Evolutionary conservation across 2,113 vertebrate species (phyloP).

Genomic region (Bufo bufo): DNA sequence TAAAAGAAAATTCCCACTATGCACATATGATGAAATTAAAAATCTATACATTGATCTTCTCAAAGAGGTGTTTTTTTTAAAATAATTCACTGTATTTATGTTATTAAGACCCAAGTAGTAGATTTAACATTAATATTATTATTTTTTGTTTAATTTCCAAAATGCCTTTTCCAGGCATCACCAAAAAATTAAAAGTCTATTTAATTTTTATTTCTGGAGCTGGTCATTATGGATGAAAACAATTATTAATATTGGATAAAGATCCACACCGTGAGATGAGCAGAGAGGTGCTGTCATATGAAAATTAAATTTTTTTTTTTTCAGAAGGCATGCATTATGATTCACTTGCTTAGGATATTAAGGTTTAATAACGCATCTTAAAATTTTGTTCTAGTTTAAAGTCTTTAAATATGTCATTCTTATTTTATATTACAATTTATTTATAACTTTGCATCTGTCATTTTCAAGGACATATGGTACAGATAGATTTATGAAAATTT

Average conservation of each 20-base stretch:
- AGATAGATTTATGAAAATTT: conserved; percentile 93
- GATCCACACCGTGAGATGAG: background rate
- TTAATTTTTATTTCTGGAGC: background rate
- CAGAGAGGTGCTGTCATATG: background rate
- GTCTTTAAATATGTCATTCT: conserved; percentile 79
- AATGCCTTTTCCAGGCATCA: background rate
- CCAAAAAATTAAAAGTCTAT: background rate
- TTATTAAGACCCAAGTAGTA: background rate
- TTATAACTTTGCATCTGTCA: conserved; percentile 83
- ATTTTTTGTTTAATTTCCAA: background rate
- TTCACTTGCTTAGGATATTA: conserved; percentile 50
- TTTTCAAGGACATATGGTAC: conserved; percentile 89
- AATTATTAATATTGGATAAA: conserved; percentile 20
- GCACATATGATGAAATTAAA: too few species aligned
- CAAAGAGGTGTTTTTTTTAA: too few species aligned
- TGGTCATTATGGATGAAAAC: background rate
- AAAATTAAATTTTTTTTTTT: conserved; percentile 52
- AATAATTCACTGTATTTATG: background rate
- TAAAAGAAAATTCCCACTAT: too few species aligned
- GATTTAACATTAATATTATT: background rate
- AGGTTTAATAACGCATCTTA: conserved; percentile 69
- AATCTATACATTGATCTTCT: too few species aligned
- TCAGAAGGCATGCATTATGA: conserved; percentile 36
- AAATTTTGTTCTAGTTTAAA: conserved; percentile 70
- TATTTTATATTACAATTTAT: conserved; percentile 94